Conservation (phyloP, 2,113 vertebrate species). For the Dromiciops gliroides region DNA sequence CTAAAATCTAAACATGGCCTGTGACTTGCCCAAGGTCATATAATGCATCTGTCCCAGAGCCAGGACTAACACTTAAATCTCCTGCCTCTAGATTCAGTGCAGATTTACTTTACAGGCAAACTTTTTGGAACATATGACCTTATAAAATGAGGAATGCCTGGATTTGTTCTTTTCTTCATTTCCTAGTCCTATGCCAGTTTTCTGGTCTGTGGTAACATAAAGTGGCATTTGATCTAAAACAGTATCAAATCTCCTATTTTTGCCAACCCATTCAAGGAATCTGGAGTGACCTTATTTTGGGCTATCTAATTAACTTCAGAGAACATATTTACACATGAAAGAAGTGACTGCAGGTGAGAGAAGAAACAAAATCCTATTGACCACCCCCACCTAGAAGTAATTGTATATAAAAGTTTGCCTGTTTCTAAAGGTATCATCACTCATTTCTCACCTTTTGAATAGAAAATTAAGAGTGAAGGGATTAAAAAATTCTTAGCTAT, state of each 20-base stretch:
- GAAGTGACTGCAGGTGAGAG: too few species aligned
- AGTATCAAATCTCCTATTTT: not conserved
- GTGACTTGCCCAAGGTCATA: not conserved
- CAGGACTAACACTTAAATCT: not conserved
- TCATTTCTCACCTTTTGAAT: slow-evolving; percentile 16
- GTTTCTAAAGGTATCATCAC: not conserved
- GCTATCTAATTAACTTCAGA: slow-evolving; percentile 21
- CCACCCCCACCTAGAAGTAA: not conserved
- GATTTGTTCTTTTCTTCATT: not conserved
- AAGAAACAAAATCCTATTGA: not conserved
- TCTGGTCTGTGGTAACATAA: not conserved
- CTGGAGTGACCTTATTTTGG: slow-evolving; percentile 28
- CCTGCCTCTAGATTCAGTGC: not conserved
- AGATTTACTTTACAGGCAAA: not conserved
- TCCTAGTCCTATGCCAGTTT: not conserved
- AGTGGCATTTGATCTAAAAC: not conserved
- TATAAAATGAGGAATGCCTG: not conserved
- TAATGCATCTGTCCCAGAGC: not conserved
- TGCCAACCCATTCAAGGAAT: not conserved
- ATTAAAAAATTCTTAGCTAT: not conserved
- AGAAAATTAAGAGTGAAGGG: slow-evolving; percentile 8
- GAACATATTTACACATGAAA: slow-evolving; percentile 8
- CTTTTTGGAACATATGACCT: not conserved
- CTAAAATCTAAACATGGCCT: not conserved
- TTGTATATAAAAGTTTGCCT: not conserved